Base-by-base conservation (phyloP, 2,888 invertebrate species). In the Pocota personata region DNA sequence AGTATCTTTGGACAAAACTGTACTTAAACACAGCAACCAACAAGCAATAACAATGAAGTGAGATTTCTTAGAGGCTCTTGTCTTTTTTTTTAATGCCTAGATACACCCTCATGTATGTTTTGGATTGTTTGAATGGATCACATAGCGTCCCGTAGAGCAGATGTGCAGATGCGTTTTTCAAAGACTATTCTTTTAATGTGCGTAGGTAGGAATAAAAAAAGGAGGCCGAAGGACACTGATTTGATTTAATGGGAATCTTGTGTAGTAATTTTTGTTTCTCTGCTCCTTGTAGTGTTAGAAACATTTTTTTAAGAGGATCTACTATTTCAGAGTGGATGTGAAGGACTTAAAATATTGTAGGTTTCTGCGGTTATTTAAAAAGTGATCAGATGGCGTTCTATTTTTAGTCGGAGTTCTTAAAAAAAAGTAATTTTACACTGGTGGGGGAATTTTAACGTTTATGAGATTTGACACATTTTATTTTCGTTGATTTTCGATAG, bases 91-190 rank as follows among this genome's bases (percentile, higher is more conserved):
- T 55, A 55, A 78, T 52, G 50, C 62, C 37, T 52, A 66, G 76
- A 67, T 75, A 78, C 86, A 76, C 86, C 86, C 86, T 86, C 84
- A 76, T 86, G 64, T 46, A 60, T 14, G 52, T n/a, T 1, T n/a
- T 16, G 48, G 57, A 62, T 46, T 19, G 32, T 14, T 60, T 52
- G 78, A 80, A 64, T 57, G 48, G 64, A 71, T 79, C 62, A 6
- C 12, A 55, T 69, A 55, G 78, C 64, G 50, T 86, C 84, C 84
- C 75, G 50, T 64, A 27, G 79, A 58, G 80, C 76, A 86, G 86
- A 84, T 84, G 84, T 76, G 69, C 84, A 79, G 75, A 86, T 71
- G 80, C 71, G 64, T 79, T 75, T 79, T 64, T 30, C 21, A 27
- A 71, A 48, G 43, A 35, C 30, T 37, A 35, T 2, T n/a, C 19